Evolutionary conservation across 2,888 invertebrate species (phyloP).

Genomic region (Oscheius onirici): DNA sequence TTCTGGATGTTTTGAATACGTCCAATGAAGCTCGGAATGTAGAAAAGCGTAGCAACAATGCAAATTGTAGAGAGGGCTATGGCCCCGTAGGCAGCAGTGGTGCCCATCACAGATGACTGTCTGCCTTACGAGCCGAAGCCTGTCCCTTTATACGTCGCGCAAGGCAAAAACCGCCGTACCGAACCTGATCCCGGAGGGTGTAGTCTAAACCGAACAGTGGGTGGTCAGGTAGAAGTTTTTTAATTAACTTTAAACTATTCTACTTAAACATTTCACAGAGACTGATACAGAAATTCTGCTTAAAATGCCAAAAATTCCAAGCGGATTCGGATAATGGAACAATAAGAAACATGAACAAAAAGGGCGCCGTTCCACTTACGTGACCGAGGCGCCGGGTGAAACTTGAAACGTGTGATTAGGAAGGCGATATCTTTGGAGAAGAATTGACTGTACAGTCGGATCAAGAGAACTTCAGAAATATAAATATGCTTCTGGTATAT

Average conservation of each 20-base stretch:
- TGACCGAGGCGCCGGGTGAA: constrained; percentile 4
- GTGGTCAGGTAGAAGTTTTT: not conserved
- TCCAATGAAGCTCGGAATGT: constrained; percentile 45
- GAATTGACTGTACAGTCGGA: too few relatives aligned
- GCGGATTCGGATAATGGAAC: not conserved
- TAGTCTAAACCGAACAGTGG: constrained; percentile 8
- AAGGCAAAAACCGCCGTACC: constrained; percentile 16
- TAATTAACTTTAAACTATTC: too few relatives aligned
- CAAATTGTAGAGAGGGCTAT: constrained; percentile 49
- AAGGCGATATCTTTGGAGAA: not conserved
- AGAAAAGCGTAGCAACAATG: constrained; percentile 45
- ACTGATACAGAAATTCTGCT: not conserved
- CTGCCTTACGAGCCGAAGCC: not conserved
- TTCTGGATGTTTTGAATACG: constrained; percentile 44
- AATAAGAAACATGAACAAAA: not conserved
- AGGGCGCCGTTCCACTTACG: constrained; percentile 15
- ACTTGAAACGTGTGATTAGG: constrained; percentile 25
- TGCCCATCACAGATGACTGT: not conserved
- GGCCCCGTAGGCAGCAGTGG: constrained; percentile 44
- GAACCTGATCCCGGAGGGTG: constrained; percentile 29
- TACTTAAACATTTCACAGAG: too few relatives aligned
- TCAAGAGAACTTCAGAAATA: too few relatives aligned
- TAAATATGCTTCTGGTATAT: too few relatives aligned
- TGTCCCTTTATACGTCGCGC: constrained; percentile 11
- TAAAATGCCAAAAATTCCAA: not conserved